Evolutionary conservation across 2,888 invertebrate species (phyloP).

Genomic region (Drosophila eohydei): DNA sequence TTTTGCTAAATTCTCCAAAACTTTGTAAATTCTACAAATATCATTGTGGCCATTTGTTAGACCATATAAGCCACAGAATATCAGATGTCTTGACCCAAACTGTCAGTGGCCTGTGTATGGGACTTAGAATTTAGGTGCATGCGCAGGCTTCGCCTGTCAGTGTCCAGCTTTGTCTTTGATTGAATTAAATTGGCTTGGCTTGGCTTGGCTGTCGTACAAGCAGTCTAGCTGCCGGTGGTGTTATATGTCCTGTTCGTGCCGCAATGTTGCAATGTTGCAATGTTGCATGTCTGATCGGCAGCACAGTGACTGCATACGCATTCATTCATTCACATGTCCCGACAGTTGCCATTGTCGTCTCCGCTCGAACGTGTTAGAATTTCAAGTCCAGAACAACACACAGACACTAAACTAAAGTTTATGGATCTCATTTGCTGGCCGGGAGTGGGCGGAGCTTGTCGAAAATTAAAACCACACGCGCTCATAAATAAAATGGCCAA

Average conservation of each 20-base stretch:
- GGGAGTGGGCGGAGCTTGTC: slow-evolving; percentile 2
- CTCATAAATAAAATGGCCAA: slow-evolving; percentile 56
- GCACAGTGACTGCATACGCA: slow-evolving; percentile 46
- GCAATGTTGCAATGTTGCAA: slow-evolving; percentile 24
- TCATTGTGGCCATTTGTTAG: not conserved
- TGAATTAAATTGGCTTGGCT: slow-evolving; percentile 72
- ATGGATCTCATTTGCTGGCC: slow-evolving; percentile 31
- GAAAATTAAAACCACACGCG: slow-evolving; percentile 63
- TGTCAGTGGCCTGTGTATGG: slow-evolving; percentile 14
- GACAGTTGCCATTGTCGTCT: slow-evolving; percentile 59
- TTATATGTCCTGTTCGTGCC: slow-evolving; percentile 38
- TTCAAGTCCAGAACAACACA: slow-evolving; percentile 29
- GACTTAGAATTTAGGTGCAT: slow-evolving; percentile 27
- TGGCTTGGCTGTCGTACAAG: slow-evolving; percentile 40
- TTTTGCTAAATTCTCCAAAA: not conserved
- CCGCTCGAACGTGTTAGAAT: slow-evolving; percentile 64
- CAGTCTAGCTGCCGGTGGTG: slow-evolving; percentile 16
- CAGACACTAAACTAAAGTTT: slow-evolving; percentile 39
- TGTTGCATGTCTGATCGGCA: slow-evolving; percentile 25
- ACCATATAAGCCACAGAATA: slow-evolving; percentile 7
- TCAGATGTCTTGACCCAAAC: slow-evolving; percentile 33
- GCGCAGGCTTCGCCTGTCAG: slow-evolving; percentile 49
- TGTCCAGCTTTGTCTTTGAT: slow-evolving; percentile 74
- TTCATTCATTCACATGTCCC: slow-evolving; percentile 57
- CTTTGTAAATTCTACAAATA: not conserved